Evolutionary conservation across 1,140 invertebrate genomes (phyloP).

Genomic region (Asbolus verrucosus): DNA sequence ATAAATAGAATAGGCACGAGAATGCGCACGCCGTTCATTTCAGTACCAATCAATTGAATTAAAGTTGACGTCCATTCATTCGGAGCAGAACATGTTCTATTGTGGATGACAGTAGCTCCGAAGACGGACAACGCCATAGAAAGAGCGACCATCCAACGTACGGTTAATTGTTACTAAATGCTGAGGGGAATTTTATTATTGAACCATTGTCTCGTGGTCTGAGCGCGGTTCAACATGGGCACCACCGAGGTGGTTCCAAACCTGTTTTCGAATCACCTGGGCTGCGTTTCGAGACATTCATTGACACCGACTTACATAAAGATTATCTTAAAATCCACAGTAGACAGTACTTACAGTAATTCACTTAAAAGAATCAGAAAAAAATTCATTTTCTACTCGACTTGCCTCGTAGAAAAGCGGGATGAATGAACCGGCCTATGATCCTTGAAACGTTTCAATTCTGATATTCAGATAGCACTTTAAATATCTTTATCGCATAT

Average conservation of each 20-base stretch:
- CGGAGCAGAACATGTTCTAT: constrained; percentile 23
- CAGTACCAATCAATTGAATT: constrained; percentile 45
- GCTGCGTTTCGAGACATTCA: constrained; percentile 35
- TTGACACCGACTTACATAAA: constrained; percentile 32
- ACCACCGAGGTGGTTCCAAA: constrained; percentile 35
- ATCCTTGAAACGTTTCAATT: no score
- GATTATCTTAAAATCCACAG: no score
- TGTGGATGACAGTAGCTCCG: constrained; percentile 31
- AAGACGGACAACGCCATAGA: constrained; percentile 31
- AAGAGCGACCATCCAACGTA: constrained; percentile 35
- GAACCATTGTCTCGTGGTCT: constrained; percentile 26
- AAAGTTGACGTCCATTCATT: constrained; percentile 37
- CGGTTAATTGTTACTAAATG: constrained; percentile 42
- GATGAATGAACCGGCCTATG: no score
- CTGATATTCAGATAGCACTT: no score
- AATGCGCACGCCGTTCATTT: constrained; percentile 43
- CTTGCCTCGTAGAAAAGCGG: no score
- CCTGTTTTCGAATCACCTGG: constrained; percentile 36
- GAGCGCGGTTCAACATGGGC: constrained; percentile 3
- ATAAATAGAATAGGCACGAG: constrained; percentile 45
- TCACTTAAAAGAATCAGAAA: no score
- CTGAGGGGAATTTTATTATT: constrained; percentile 39
- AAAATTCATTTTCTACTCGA: no score
- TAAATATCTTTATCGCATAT: no score
- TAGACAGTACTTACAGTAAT: no score